Percentiles rank a stretch among this genome's conserved stretches.
Evolutionary conservation across 2,113 vertebrate species (phyloP).

Genomic region (Antechinus stuartii): DNA sequence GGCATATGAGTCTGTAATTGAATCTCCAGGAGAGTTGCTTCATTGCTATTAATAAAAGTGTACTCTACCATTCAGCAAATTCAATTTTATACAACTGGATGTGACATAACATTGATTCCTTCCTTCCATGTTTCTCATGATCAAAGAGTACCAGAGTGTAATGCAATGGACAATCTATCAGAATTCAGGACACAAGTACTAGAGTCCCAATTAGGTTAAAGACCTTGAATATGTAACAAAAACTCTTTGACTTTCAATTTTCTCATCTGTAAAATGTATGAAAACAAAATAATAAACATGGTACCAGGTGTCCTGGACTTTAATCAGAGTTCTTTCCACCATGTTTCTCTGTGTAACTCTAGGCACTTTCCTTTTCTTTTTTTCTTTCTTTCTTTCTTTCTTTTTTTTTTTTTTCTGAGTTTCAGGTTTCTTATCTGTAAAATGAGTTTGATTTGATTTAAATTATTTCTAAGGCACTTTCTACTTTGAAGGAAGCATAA

Average conservation of each 20-base stretch:
- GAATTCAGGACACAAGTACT: not conserved
- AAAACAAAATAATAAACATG: not conserved
- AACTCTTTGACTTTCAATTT: not conserved
- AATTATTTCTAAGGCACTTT: not conserved
- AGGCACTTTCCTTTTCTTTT: not conserved
- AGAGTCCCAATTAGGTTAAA: not conserved
- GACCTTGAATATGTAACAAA: not conserved
- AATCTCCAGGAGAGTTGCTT: not conserved
- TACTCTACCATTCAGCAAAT: slow-evolving; percentile 7
- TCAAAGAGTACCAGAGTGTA: not conserved
- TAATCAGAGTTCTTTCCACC: not conserved
- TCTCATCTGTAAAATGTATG: not conserved
- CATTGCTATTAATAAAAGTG: slow-evolving; percentile 1
- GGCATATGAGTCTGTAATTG: not conserved
- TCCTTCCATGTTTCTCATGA: not conserved
- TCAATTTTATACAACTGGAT: not conserved
- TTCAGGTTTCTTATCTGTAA: not conserved
- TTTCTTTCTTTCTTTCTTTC: not conserved
- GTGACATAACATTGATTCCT: not conserved
- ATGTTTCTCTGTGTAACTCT: not conserved
- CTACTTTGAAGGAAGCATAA: not conserved
- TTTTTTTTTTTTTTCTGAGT: not conserved
- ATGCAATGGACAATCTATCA: not conserved
- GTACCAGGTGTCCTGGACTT: not conserved
- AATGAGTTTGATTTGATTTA: not conserved